Base-by-base conservation (phyloP, 2,797 vertebrate genomes). In the Manis crassicaudata region DNA sequence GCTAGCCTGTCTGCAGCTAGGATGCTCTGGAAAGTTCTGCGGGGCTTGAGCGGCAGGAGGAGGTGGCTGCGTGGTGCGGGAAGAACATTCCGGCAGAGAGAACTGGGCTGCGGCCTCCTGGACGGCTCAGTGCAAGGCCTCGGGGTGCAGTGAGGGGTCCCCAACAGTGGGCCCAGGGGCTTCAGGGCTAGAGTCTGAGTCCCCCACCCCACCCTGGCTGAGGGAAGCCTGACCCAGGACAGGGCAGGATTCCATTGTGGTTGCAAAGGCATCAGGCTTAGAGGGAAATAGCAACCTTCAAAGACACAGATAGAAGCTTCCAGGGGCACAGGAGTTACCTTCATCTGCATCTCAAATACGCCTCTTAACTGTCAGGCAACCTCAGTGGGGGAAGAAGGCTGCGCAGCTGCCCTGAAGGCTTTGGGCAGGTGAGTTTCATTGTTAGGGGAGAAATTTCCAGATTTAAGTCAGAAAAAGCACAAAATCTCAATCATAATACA, bases 231-330 rank as follows among this genome's bases (percentile, higher is more conserved):
- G 52, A 20, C 12, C 3, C 17, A 46, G 46, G 46, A 46, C 46
- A 46, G 46, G 46, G 46, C 46, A 46, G 46, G 46, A 46, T 10
- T 50, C 32, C 27, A 29, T 14, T 40, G 21, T 5, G 5, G 25
- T 2, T 29, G 5, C 37, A 37, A 27, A 37, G 12, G 1, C 35
- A 1, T 0, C 3, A 0, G 9, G n/a, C 63, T 37, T n/a, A 2
- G 4, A 6, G 18, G 43, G 35, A 56, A n/a, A 9, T 2, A 14
- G 58, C 58, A 29, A 0, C 14, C 56, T 67, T 68, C 12, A 27
- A 18, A 62, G 76, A 29, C 40, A 12, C 1, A 8, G 21, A 13
- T 0, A 35, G 54, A n/a, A 11, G 10, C 13, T 12, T 7, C 13
- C n/a, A 5, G 0, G n/a, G 23, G 70, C 40, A 32, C 27, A 0